These are phyloP conservation scores for Hypotaenidia okinawae DNA, from an alignment of 2,797 vertebrate genomes.

Conservation along the genomic window DNA sequence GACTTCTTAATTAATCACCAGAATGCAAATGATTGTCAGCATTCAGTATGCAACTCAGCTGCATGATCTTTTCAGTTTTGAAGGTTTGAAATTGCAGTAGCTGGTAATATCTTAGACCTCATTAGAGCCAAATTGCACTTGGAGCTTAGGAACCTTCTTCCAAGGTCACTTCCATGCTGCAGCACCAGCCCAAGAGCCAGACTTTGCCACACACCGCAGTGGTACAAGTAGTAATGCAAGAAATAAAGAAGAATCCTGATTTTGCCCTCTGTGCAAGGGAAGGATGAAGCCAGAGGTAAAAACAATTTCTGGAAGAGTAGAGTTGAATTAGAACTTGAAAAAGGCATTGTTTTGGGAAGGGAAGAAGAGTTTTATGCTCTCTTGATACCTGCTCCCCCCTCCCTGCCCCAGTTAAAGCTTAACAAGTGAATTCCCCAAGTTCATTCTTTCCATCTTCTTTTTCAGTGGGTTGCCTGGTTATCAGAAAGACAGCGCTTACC, in stretches of 20 bases:
- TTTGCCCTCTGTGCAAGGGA: background rate
- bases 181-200: background rate
- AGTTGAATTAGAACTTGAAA: background rate
- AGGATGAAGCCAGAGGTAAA: background rate
- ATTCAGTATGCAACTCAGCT: background rate
- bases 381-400: background rate
- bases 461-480: background rate
- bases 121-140: background rate
- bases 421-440: background rate
- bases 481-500: background rate
- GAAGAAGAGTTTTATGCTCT: background rate
- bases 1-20: background rate
- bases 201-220: fast-evolving
- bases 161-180: background rate
- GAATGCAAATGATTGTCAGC: background rate
- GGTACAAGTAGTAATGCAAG: background rate
- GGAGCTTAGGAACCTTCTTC: background rate
- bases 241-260: background rate
- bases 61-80: background rate
- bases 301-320: background rate
- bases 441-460: background rate
- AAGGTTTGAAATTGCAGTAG: background rate
- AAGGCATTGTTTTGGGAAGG: background rate
- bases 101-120: background rate
- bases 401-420: background rate